phyloP scores from a whole-genome alignment of 2,888 invertebrate species.

The Epistrophe grossulariae region DNA sequence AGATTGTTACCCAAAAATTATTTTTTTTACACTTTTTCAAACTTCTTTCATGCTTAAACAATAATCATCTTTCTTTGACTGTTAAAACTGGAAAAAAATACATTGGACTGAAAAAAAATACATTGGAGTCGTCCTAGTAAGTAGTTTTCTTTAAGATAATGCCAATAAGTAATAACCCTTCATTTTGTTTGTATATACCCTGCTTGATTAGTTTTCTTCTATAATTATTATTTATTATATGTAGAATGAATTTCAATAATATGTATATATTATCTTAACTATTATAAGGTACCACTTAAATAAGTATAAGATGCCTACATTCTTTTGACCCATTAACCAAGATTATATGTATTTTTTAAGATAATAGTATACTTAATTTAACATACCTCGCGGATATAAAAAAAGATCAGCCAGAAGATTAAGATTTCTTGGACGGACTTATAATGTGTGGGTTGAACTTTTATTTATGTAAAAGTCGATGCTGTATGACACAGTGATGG shows the following conservation, averaged over 20 bases:
- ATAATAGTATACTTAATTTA: background rate
- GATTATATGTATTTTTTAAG: conserved; percentile 19
- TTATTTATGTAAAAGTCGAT: background rate
- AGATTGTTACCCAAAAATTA: too few species aligned
- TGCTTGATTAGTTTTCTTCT: background rate
- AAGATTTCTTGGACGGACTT: background rate
- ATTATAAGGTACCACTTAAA: background rate
- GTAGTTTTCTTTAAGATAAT: background rate
- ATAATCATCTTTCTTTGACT: too few species aligned
- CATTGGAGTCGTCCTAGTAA: too few species aligned
- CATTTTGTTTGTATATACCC: background rate
- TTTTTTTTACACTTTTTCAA: too few species aligned
- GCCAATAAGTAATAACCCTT: background rate
- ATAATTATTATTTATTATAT: background rate
- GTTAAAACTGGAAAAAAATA: too few species aligned
- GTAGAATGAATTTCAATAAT: background rate
- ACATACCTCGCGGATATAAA: background rate
- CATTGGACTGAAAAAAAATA: too few species aligned
- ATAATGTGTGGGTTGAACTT: conserved; percentile 1
- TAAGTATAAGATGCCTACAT: background rate
- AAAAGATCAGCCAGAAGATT: background rate
- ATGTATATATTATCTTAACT: background rate
- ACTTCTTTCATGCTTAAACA: too few species aligned
- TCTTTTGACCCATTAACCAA: conserved; percentile 43
- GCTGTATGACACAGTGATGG: background rate